Conservation (phyloP, 2,113 vertebrate genomes). For the Vireo altiloquus region DNA sequence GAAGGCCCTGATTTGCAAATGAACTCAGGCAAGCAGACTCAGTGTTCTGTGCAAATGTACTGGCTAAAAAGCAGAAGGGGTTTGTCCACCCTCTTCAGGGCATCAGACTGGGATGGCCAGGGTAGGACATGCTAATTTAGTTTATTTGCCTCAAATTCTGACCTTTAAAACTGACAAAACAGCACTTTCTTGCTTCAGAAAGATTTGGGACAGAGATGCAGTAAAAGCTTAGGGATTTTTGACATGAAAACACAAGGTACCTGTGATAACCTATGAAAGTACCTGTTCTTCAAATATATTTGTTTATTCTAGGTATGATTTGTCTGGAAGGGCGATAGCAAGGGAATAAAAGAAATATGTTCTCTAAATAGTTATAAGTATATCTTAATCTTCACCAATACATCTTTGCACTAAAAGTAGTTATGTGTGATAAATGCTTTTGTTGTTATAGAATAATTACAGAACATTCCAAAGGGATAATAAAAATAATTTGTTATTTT, state of each 20-base stretch:
- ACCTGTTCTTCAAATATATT: not conserved
- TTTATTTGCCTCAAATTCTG: not conserved
- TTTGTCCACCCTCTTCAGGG: not conserved
- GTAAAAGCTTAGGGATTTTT: not conserved
- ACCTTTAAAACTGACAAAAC: not conserved
- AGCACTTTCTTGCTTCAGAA: not conserved
- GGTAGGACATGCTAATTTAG: not conserved
- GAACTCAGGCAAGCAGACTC: not conserved
- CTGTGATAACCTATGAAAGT: not conserved
- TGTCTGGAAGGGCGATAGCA: not conserved
- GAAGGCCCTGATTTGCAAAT: not conserved
- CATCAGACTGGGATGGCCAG: not conserved
- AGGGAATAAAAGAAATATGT: not conserved
- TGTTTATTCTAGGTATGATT: not conserved
- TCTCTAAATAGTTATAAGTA: not conserved
- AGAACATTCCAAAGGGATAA: not conserved
- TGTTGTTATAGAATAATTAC: not conserved
- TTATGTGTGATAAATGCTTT: not conserved
- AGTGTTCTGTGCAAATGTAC: not conserved
- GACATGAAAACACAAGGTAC: not conserved
- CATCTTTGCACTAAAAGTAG: not conserved
- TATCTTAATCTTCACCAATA: not conserved
- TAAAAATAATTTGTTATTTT: not conserved
- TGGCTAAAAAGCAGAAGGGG: not conserved
- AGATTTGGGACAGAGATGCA: not conserved